These are phyloP conservation scores for Diglossa cyanea DNA, from an alignment of 2,797 vertebrate species.

Conservation along the genomic window DNA sequence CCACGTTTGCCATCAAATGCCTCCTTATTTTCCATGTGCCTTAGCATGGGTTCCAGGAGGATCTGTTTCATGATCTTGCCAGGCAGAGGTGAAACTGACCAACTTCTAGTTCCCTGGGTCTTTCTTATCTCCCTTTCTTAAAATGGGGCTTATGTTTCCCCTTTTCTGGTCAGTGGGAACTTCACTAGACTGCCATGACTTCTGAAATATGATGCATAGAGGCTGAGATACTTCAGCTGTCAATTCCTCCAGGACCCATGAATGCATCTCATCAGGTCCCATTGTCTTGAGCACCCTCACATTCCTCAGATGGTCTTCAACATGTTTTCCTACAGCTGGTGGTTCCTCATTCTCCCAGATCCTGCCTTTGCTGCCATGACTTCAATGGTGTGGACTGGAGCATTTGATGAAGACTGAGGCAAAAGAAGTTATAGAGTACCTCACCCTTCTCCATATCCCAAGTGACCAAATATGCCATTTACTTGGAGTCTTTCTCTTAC, in stretches of 20 bases:
- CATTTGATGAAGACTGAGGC: not conserved
- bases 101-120: not conserved
- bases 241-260: not conserved
- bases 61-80: not conserved
- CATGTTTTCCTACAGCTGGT: not conserved
- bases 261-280: not conserved
- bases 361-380: not conserved
- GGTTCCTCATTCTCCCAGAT: not conserved
- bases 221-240: not conserved
- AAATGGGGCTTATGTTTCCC: not conserved
- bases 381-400: not conserved
- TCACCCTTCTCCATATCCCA: not conserved
- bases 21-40: not conserved
- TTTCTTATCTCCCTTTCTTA: not conserved
- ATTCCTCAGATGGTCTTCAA: not conserved
- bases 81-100: not conserved
- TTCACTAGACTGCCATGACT: not conserved
- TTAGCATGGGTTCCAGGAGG: not conserved
- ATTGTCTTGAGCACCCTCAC: not conserved
- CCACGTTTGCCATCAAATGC: not conserved
- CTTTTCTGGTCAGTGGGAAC: fast-evolving
- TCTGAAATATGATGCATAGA: not conserved
- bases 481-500: not conserved
- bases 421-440: not conserved
- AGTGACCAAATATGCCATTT: not conserved